Base-by-base conservation (phyloP, 2,888 invertebrate species). In the Dynastes grantii region DNA sequence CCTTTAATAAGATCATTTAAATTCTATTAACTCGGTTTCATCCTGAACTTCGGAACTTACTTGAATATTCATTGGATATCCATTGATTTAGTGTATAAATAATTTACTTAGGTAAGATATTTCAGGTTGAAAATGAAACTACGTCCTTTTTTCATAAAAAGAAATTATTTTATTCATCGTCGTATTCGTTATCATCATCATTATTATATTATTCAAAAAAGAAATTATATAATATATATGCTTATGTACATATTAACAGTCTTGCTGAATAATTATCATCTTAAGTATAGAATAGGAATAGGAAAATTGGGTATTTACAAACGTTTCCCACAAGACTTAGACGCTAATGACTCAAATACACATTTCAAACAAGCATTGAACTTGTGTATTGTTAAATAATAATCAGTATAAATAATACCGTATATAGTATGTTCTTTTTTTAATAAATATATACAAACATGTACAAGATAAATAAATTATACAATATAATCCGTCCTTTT, bases 221-320 rank as follows among this genome's bases (percentile, higher is more conserved):
- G 45, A 82, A 49, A 49, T 49, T 67, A 49, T 67, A 67, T 67
- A 67, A 9, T 40, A 65, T 65, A 65, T 65, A 65, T 85, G 87
- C 85, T 85, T 84, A 85, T 85, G 83, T 85, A 87, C 81, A 82
- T 82, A 82, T 83, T 80, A 83, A 79, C 88, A 88, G 88, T 88
- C 88, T 88, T 81, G 86, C 84, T 86, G 67, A 55, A 37, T 58
- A 64, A 53, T 61, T 68, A 77, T 77, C 71, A 16, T 29, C 58
- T 77, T 53, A 65, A 61, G 63, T 55, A 16, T 55, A 55, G 8
- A 32, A 58, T 70, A 71, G 71, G 77, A 77, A 77, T 70, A 70
- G 70, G 70, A 70, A 77, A 45, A 45, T 45, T 64, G 51, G 22
- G 27, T 63, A 64, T 76, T 32, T 76, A 76, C 76, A 76, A 16